These are phyloP conservation scores for Rotaria socialis DNA, from an alignment of 2,888 invertebrate genomes.

Conservation along the genomic window DNA sequence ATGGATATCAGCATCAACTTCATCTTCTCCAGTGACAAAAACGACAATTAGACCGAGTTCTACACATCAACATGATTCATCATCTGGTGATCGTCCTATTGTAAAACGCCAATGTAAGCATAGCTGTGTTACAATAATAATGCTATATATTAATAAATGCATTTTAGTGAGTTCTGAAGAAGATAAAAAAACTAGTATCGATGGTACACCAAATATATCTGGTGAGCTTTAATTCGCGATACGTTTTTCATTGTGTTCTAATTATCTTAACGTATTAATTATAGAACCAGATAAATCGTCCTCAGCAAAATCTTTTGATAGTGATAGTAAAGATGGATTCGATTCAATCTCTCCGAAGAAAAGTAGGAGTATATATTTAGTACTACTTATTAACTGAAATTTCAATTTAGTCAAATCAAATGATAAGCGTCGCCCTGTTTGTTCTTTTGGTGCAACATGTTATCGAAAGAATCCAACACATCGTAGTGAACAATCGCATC, in stretches of 20 bases:
- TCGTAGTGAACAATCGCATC: slow-evolving; percentile 8
- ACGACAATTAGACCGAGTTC: background rate
- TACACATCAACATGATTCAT: background rate
- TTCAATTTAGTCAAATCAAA: background rate
- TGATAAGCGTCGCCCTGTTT: background rate
- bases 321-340: background rate
- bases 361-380: background rate
- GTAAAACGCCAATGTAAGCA: background rate
- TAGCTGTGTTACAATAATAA: background rate
- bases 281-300: background rate
- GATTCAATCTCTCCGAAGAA: background rate
- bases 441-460: background rate
- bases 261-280: no score
- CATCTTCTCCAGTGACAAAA: background rate
- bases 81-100: background rate
- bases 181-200: background rate
- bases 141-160: background rate
- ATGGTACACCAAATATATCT: background rate
- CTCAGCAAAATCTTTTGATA: background rate
- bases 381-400: background rate
- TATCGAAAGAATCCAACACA: slow-evolving; percentile 15
- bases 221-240: background rate
- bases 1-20: background rate
- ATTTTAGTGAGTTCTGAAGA: background rate
- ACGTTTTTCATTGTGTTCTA: no score